phyloP scores from a whole-genome alignment of 2,888 invertebrate genomes.

The Tenodera sinensis region DNA sequence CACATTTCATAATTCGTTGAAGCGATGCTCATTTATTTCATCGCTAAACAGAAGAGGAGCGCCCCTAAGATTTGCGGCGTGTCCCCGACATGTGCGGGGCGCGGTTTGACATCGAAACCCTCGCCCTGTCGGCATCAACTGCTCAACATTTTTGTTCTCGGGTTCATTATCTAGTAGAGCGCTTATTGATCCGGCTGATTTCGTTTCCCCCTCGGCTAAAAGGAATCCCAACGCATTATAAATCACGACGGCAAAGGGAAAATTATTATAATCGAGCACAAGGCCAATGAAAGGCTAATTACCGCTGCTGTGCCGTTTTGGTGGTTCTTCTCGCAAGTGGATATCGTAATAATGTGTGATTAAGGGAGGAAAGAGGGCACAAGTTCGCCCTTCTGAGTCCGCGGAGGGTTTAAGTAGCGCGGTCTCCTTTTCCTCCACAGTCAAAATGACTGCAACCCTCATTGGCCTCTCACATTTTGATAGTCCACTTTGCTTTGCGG shows the following conservation, averaged over 20 bases:
- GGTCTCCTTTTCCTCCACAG: neutral
- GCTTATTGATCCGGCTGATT: neutral
- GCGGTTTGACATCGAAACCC: neutral
- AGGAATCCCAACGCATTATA: neutral
- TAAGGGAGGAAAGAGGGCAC: neutral
- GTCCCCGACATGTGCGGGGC: neutral
- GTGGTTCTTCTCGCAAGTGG: neutral
- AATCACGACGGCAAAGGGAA: neutral
- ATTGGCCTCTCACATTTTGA: neutral
- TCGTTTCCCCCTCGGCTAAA: neutral
- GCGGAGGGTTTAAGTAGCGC: neutral
- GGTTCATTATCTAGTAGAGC: neutral
- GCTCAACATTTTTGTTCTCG: neutral
- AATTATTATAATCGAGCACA: slow-evolving; percentile 16
- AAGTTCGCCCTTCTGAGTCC: neutral
- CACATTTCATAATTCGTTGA: no score
- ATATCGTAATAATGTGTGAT: slow-evolving; percentile 11
- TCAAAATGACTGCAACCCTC: neutral
- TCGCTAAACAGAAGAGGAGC: no score
- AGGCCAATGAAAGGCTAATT: neutral
- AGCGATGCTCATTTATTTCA: no score
- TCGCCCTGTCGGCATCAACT: neutral
- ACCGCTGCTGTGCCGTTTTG: neutral
- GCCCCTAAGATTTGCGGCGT: neutral
- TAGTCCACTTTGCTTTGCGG: neutral